Percentiles rank a stretch among this genome's conserved stretches.
These are phyloP conservation scores for Sclerurus mexicanus DNA, from an alignment of 2,113 vertebrate species.

Conservation along the genomic window DNA sequence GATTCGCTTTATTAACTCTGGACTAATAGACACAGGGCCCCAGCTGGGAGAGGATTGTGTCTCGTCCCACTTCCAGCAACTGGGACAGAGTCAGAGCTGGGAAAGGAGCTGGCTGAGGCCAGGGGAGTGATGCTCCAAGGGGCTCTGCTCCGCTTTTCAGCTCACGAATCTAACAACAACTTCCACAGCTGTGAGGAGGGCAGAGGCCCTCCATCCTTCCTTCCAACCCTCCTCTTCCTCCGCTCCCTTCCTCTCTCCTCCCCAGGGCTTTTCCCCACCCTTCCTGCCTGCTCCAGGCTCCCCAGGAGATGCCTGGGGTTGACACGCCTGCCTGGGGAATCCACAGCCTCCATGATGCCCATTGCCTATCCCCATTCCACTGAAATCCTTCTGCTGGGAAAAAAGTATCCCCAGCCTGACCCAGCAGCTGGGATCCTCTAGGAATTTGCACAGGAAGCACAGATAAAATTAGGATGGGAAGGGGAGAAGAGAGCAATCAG, in stretches of 20 bases:
- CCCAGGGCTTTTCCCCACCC: background rate
- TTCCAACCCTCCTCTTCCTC: constrained; percentile 26
- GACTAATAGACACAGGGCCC: background rate
- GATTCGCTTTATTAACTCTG: background rate
- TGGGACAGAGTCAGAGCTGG: background rate
- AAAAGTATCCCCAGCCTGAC: background rate
- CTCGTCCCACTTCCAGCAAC: background rate
- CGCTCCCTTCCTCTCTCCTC: background rate
- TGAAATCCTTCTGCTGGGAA: background rate
- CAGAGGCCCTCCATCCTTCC: background rate
- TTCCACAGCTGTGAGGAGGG: background rate
- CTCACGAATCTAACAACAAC: background rate
- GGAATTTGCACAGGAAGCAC: constrained; percentile 56
- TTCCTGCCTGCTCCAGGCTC: background rate
- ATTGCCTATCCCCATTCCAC: background rate
- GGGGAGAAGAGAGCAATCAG: background rate
- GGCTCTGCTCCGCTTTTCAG: background rate
- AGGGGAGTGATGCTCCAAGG: background rate
- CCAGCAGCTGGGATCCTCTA: constrained; percentile 50
- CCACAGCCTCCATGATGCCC: background rate
- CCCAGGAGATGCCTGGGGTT: background rate
- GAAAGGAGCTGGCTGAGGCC: background rate
- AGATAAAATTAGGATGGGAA: background rate
- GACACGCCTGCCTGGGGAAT: background rate
- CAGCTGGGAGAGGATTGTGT: background rate